Conservation (phyloP, 2,888 invertebrate genomes). For the Catotricha subobsoleta region DNA sequence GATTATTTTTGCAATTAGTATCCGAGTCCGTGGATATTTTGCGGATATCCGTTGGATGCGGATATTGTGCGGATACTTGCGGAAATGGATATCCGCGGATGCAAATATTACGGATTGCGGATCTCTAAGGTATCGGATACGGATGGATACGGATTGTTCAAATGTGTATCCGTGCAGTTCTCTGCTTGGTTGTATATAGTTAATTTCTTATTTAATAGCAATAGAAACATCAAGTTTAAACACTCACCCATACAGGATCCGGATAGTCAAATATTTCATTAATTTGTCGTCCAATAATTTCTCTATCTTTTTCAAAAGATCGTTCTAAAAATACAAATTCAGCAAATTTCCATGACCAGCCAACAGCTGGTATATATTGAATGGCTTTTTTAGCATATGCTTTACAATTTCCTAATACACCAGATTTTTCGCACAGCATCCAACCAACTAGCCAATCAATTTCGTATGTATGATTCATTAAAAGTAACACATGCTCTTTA, state of each 20-base stretch:
- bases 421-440: constrained; percentile 67
- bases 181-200: no score
- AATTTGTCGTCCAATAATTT: constrained; percentile 62
- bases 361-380: constrained; percentile 77
- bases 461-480: constrained; percentile 93
- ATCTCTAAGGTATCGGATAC: no score
- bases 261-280: constrained; percentile 72
- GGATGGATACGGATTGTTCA: no score
- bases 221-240: not conserved
- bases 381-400: constrained; percentile 88
- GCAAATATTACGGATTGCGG: no score
- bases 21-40: no score
- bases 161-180: no score
- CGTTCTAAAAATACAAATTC: constrained; percentile 88
- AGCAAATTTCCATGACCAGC: constrained; percentile 93
- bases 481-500: constrained; percentile 71
- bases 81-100: no score
- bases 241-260: constrained; percentile 69
- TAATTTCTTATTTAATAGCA: no score
- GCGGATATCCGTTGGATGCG: no score
- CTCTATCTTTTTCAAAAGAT: constrained; percentile 77
- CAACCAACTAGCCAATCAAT: constrained; percentile 92
- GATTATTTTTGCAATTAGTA: no score
- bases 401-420: constrained; percentile 81
- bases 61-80: no score